These are phyloP conservation scores for Lepidochrysops patricia DNA, from an alignment of 2,888 invertebrate species.

Conservation along the genomic window DNA sequence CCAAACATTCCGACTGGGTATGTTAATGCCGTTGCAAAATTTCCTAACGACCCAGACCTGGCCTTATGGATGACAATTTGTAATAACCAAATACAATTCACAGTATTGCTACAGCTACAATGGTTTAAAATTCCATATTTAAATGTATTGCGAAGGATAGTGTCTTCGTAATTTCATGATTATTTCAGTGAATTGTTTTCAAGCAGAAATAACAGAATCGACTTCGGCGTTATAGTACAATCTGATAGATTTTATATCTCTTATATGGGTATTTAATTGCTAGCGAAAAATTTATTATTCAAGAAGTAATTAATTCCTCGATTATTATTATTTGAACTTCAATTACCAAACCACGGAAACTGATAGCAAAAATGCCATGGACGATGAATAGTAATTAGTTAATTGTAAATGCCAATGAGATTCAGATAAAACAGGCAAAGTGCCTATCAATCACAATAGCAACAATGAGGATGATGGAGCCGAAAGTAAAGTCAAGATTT, in stretches of 20 bases:
- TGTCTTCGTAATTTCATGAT: not conserved
- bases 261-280: not conserved
- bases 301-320: not conserved
- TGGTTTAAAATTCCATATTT: not conserved
- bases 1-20: slow-evolving; percentile 9
- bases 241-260: not conserved
- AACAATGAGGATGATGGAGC: slow-evolving; percentile 66
- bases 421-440: slow-evolving; percentile 38
- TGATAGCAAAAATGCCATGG: not conserved
- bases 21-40: slow-evolving; percentile 5
- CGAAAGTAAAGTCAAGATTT: slow-evolving; percentile 61
- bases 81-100: not conserved
- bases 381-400: slow-evolving; percentile 9
- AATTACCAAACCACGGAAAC: not conserved
- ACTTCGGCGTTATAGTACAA: not conserved
- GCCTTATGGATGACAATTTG: not conserved
- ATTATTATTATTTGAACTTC: not conserved
- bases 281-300: not conserved
- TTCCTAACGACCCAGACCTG: not conserved
- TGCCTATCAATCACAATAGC: slow-evolving; percentile 59
- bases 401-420: not conserved
- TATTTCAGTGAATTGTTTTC: not conserved
- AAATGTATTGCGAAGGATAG: not conserved
- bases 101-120: not conserved
- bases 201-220: not conserved